A percentile compares a stretch with the other conserved stretches of the same genome.
Evolutionary conservation across 2,797 vertebrate genomes (phyloP).

Genomic region (Champsocephalus esox): DNA sequence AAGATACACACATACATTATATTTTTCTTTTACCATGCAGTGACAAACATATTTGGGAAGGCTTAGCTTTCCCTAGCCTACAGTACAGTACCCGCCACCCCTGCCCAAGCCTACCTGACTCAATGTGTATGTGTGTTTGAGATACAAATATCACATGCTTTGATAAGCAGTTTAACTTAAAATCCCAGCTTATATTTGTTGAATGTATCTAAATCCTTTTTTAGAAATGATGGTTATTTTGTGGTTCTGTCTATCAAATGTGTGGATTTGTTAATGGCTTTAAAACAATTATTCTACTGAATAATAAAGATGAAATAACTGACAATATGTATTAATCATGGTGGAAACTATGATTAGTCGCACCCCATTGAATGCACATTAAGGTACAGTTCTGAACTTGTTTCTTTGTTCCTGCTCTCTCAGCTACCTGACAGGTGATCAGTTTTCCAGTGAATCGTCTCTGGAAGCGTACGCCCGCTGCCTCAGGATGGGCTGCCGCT

Average conservation of each 20-base stretch:
- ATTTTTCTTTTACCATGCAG: too few species aligned
- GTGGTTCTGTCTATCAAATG: neutral
- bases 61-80: too few species aligned
- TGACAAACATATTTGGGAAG: too few species aligned
- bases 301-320: neutral
- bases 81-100: too few species aligned
- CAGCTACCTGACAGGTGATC: conserved; percentile 93
- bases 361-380: neutral
- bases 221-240: neutral
- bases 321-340: neutral
- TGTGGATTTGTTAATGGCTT: neutral
- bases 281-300: neutral
- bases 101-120: too few species aligned
- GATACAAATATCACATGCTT: too few species aligned
- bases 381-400: neutral
- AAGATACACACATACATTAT: too few species aligned
- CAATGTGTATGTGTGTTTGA: too few species aligned
- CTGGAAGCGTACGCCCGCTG: conserved; percentile 96
- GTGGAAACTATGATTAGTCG: neutral
- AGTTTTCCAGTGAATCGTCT: conserved; percentile 98
- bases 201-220: too few species aligned
- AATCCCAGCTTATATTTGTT: too few species aligned
- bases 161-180: too few species aligned
- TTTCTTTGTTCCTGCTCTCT: neutral
- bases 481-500: conserved; percentile 96